A percentile compares a stretch with the other conserved stretches of the same genome.
phyloP scores from a whole-genome alignment of 2,797 vertebrate species.

The Brotula barbata region DNA sequence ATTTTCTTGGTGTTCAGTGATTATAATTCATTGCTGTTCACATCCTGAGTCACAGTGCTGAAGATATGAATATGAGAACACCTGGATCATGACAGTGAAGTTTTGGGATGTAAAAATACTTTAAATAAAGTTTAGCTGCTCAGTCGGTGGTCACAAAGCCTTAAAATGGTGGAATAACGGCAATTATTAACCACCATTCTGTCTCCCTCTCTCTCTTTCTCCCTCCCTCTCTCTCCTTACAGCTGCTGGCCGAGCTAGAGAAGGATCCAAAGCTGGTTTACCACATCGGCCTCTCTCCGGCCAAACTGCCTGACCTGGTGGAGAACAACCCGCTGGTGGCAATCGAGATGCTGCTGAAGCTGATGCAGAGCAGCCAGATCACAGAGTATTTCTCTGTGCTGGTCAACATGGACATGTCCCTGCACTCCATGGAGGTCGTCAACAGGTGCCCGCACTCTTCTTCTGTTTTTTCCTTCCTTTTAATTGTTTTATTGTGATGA shows the following conservation, averaged over 20 bases:
- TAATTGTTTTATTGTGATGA: too few species aligned
- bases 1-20: too few species aligned
- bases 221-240: conserved; percentile 6
- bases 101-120: too few species aligned
- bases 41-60: too few species aligned
- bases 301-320: conserved; percentile 95
- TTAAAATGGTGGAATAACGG: too few species aligned
- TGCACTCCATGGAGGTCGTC: conserved; percentile 99
- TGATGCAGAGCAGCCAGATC: conserved; percentile 99
- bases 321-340: conserved; percentile 99
- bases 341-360: conserved; percentile 98
- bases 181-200: not conserved
- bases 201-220: not conserved
- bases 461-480: too few species aligned
- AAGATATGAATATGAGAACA: too few species aligned
- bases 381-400: conserved; percentile 98
- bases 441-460: conserved; percentile 83
- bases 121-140: too few species aligned
- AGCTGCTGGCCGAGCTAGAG: conserved; percentile 96
- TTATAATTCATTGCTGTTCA: too few species aligned
- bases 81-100: too few species aligned
- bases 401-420: conserved; percentile 99
- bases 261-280: conserved; percentile 97
- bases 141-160: too few species aligned
- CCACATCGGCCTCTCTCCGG: conserved; percentile 93